A percentile compares a stretch with the other conserved stretches of the same genome.
Conservation (phyloP, 2,797 vertebrate genomes). For the Chiloscyllium punctatum region DNA sequence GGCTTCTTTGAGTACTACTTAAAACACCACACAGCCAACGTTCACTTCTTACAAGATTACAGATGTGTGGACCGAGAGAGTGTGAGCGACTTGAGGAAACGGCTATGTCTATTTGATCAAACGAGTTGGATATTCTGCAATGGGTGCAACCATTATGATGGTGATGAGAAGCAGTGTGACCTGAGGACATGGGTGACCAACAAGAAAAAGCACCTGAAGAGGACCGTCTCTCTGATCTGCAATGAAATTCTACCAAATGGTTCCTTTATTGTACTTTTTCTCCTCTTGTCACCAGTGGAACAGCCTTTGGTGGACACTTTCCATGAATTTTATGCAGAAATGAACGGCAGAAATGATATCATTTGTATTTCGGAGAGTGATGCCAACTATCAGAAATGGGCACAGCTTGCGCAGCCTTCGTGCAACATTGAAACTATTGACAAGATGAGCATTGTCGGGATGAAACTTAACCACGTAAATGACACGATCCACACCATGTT, state of each 20-base stretch:
- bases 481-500: conserved; percentile 62
- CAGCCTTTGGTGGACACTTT: conserved; percentile 68
- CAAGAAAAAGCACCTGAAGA: conserved; percentile 63
- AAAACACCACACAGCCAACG: conserved; percentile 57
- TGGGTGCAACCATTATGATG: conserved; percentile 63
- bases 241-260: conserved; percentile 66
- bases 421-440: conserved; percentile 57
- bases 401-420: conserved; percentile 59
- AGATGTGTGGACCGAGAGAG: conserved; percentile 49
- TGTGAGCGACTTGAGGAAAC: conserved; percentile 51
- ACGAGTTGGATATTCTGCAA: conserved; percentile 80
- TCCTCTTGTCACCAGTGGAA: conserved; percentile 64
- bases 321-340: conserved; percentile 69
- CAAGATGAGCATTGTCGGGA: conserved; percentile 61
- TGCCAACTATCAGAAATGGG: conserved; percentile 62
- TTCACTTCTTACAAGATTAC: conserved; percentile 66
- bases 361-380: conserved; percentile 66
- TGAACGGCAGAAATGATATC: conserved; percentile 70
- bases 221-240: conserved; percentile 66
- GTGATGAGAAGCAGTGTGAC: conserved; percentile 60
- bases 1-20: conserved; percentile 65
- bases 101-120: conserved; percentile 64
- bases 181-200: conserved; percentile 70
- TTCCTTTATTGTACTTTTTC: conserved; percentile 66
- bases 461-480: conserved; percentile 70